phyloP scores from a whole-genome alignment of 2,888 invertebrate genomes.

The Synergus japonicus region DNA sequence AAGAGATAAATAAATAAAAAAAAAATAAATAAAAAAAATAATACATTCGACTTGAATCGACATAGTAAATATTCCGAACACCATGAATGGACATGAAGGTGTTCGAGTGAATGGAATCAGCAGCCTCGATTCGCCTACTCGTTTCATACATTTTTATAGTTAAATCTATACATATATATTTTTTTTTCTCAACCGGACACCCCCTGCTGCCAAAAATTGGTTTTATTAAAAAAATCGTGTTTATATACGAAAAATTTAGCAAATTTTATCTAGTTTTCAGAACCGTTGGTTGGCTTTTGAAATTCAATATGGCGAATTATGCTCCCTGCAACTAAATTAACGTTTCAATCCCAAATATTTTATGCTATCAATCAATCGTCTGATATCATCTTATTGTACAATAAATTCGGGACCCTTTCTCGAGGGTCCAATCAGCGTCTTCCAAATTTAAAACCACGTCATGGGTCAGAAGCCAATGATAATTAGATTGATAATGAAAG shows the following conservation, averaged over 20 bases:
- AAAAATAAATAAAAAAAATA: neutral
- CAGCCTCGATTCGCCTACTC: constrained; percentile 61
- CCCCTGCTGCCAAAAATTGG: no score
- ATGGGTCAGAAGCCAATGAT: constrained; percentile 2
- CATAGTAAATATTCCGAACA: constrained; percentile 54
- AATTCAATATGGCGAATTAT: no score
- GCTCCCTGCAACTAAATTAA: no score
- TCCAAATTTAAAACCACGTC: neutral
- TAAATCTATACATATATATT: no score
- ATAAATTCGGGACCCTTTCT: neutral
- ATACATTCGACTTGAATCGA: constrained; percentile 13
- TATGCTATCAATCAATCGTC: no score
- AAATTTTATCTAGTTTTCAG: no score
- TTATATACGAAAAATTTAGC: no score
- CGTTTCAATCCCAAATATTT: no score
- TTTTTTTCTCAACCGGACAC: no score
- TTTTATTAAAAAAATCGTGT: no score
- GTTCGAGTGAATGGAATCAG: constrained; percentile 68
- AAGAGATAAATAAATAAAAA: neutral
- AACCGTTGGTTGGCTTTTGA: no score
- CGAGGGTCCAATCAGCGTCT: neutral
- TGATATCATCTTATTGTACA: neutral
- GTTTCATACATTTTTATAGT: neutral
- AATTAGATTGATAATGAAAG: constrained; percentile 6
- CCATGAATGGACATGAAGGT: constrained; percentile 71